Percentiles rank a stretch among this genome's conserved stretches.
phyloP scores from a whole-genome alignment of 2,888 invertebrate genomes.

The Phyllotreta striolata region DNA sequence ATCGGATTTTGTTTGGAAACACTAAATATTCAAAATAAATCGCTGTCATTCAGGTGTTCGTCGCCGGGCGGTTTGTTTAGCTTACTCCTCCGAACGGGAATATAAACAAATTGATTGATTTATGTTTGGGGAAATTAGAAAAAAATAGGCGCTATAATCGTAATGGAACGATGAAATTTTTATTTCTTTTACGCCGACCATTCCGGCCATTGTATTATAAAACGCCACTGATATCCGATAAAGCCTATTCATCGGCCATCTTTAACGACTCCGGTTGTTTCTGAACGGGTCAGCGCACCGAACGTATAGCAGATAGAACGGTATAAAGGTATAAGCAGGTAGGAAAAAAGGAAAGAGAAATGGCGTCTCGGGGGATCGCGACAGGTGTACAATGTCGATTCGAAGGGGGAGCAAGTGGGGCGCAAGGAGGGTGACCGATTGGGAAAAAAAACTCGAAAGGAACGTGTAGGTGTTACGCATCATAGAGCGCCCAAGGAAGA shows the following conservation, averaged over 20 bases:
- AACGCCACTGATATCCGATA: conserved; percentile 24
- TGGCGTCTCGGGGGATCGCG: conserved; percentile 37
- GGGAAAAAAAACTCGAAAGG: conserved; percentile 22
- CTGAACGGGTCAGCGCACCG: conserved; percentile 35
- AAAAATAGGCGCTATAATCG: conserved; percentile 24
- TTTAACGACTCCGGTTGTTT: conserved; percentile 30
- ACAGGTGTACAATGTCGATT: conserved; percentile 42
- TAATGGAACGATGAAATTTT: conserved; percentile 25
- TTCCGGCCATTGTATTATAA: neutral
- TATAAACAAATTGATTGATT: conserved; percentile 40
- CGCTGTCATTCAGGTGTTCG: conserved; percentile 43
- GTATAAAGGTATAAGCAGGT: conserved; percentile 42
- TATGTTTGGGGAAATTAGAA: conserved; percentile 28
- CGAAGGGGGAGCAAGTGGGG: conserved; percentile 22
- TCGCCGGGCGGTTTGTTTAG: conserved; percentile 41
- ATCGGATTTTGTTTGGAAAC: conserved; percentile 27
- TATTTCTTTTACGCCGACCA: too few species aligned
- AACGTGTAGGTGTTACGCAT: conserved; percentile 30
- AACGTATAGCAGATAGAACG: conserved; percentile 24
- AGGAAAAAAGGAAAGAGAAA: conserved; percentile 38
- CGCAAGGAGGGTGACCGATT: neutral
- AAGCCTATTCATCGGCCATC: conserved; percentile 30
- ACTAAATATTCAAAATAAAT: conserved; percentile 34
- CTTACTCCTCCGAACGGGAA: conserved; percentile 27
- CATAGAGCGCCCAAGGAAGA: conserved; percentile 27